A percentile compares a stretch with the other conserved stretches of the same genome.
Evolutionary conservation across 2,113 vertebrate species (phyloP).

Genomic region (Promerops cafer): DNA sequence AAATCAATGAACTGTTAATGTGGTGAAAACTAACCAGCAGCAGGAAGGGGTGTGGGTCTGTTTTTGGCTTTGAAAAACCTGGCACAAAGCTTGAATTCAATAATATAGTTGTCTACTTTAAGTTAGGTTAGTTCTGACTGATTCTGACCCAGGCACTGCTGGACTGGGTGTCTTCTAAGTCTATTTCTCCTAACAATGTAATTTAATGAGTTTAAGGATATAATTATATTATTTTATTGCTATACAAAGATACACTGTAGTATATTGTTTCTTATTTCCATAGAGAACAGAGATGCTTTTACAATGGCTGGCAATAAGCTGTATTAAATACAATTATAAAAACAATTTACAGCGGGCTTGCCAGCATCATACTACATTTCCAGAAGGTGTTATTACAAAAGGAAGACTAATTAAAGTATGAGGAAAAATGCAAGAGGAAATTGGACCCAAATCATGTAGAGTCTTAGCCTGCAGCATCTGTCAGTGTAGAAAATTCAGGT

Average conservation of each 20-base stretch:
- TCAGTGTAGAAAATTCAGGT: slow-evolving; percentile 4
- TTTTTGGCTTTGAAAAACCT: background rate
- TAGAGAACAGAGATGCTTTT: background rate
- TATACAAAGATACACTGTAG: background rate
- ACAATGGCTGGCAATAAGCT: background rate
- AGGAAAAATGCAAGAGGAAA: background rate
- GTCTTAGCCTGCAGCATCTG: background rate
- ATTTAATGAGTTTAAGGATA: background rate
- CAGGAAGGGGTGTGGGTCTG: background rate
- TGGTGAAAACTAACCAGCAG: background rate
- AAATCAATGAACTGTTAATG: background rate
- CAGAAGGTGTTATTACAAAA: slow-evolving; percentile 35
- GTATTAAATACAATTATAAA: background rate
- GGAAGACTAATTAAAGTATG: background rate
- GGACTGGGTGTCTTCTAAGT: background rate
- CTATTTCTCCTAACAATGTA: background rate
- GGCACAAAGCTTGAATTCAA: background rate
- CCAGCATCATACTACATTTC: background rate
- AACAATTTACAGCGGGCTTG: background rate
- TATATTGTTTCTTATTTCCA: background rate
- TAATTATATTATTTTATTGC: background rate
- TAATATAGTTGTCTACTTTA: background rate
- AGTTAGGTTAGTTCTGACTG: background rate
- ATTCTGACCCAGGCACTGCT: background rate
- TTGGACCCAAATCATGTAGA: background rate